A percentile compares a stretch with the other conserved stretches of the same genome.
Evolutionary conservation across 2,113 vertebrate genomes (phyloP).

Genomic region (Perca schrenkii): DNA sequence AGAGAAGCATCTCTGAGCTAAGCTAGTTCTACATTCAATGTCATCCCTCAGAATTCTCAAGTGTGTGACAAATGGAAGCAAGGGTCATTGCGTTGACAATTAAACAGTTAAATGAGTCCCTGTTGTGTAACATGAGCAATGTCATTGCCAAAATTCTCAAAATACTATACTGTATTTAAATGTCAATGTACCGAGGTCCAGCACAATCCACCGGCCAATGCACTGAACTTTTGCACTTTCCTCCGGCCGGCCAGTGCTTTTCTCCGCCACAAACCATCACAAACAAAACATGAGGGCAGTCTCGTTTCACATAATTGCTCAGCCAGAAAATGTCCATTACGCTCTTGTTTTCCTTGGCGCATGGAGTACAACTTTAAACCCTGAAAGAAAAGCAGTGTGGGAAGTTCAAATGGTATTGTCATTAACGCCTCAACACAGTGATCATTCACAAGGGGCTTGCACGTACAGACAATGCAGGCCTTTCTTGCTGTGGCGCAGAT

Average conservation of each 20-base stretch:
- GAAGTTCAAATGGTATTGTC: constrained; percentile 84
- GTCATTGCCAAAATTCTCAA: constrained; percentile 4
- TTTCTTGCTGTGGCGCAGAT: constrained; percentile 80
- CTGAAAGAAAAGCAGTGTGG: constrained; percentile 76
- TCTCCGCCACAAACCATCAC: constrained; percentile 74
- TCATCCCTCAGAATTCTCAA: neutral
- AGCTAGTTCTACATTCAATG: neutral
- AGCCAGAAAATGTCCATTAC: constrained; percentile 82
- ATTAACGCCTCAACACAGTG: constrained; percentile 78
- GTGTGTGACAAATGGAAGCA: neutral
- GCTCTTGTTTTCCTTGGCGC: constrained; percentile 81
- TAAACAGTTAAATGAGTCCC: neutral
- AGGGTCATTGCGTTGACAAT: neutral
- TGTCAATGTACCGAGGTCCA: constrained; percentile 8
- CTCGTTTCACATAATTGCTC: constrained; percentile 78
- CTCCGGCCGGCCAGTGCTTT: constrained; percentile 46
- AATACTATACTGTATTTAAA: constrained; percentile 2
- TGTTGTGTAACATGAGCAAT: neutral
- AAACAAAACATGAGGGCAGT: constrained; percentile 76
- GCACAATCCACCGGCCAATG: constrained; percentile 12
- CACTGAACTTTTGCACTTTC: constrained; percentile 78
- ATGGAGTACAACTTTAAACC: constrained; percentile 67
- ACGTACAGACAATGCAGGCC: constrained; percentile 74
- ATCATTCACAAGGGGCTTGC: constrained; percentile 80
- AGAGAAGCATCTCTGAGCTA: neutral